Percentiles rank a stretch among this genome's conserved stretches.
phyloP scores from a whole-genome alignment of 2,113 vertebrate genomes.

The Zootoca vivipara region DNA sequence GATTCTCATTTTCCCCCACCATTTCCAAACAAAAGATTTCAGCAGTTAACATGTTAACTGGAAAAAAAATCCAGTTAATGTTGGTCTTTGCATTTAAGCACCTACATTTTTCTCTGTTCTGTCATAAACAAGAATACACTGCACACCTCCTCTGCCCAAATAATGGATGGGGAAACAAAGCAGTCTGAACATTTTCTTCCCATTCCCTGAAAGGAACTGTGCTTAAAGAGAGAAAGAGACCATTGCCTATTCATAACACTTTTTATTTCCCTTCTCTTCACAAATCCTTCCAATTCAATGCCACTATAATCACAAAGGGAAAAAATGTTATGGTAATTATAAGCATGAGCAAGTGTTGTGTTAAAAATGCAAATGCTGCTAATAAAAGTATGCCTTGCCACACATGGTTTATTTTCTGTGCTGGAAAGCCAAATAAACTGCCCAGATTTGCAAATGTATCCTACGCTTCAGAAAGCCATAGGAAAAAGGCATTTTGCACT shows the following conservation, averaged over 20 bases:
- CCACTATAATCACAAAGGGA: slow-evolving; percentile 42
- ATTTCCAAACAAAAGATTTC: background rate
- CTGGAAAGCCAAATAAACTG: background rate
- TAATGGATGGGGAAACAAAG: background rate
- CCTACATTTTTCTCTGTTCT: background rate
- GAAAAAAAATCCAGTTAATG: background rate
- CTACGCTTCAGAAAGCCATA: background rate
- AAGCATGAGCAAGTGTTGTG: slow-evolving; percentile 27
- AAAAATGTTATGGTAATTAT: slow-evolving; percentile 24
- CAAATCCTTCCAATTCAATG: slow-evolving; percentile 51
- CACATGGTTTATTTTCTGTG: background rate
- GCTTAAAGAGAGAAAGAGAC: slow-evolving; percentile 40
- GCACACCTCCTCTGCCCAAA: background rate
- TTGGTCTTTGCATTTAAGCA: slow-evolving; percentile 4
- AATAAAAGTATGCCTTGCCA: slow-evolving; percentile 17
- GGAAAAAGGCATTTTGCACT: background rate
- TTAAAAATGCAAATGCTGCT: slow-evolving; percentile 50
- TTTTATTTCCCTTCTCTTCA: slow-evolving; percentile 47
- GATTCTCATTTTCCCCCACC: background rate
- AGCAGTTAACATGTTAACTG: background rate
- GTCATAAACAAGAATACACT: slow-evolving; percentile 31
- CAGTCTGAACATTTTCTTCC: slow-evolving; percentile 38
- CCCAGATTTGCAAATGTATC: slow-evolving; percentile 15
- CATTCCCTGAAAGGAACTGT: slow-evolving; percentile 50
- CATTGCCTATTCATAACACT: slow-evolving; percentile 41